A percentile compares a stretch with the other conserved stretches of the same genome.
Evolutionary conservation across 2,113 vertebrate species (phyloP).

Genomic region (Propithecus coquereli): DNA sequence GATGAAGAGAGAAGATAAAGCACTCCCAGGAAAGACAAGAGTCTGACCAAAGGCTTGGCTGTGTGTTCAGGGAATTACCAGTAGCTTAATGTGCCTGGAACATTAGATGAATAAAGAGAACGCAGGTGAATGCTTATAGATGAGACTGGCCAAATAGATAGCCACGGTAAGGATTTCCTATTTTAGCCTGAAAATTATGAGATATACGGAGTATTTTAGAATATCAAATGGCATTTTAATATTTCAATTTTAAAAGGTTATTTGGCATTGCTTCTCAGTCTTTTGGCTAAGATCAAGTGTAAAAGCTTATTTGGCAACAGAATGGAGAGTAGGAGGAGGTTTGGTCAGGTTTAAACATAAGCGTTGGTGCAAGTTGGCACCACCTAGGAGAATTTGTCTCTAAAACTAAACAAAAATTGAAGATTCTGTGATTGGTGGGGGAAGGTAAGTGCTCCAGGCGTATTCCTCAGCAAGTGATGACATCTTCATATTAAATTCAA

Average conservation of each 20-base stretch:
- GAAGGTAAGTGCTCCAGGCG: not conserved
- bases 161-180: not conserved
- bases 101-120: not conserved
- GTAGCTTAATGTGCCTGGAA: not conserved
- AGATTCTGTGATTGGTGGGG: not conserved
- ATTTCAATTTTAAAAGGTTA: not conserved
- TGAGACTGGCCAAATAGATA: not conserved
- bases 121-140: not conserved
- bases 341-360: not conserved
- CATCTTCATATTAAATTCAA: not conserved
- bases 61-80: not conserved
- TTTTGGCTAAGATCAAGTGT: no score
- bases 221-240: not conserved
- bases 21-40: not conserved
- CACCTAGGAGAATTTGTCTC: not conserved
- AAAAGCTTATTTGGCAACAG: not conserved
- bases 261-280: not conserved
- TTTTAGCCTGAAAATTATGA: not conserved
- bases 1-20: not conserved
- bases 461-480: not conserved
- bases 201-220: not conserved
- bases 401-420: not conserved
- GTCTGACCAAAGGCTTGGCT: not conserved
- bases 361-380: not conserved
- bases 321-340: not conserved